Evolutionary conservation across 2,113 vertebrate genomes (phyloP).

Genomic region (Amazona vittata): DNA sequence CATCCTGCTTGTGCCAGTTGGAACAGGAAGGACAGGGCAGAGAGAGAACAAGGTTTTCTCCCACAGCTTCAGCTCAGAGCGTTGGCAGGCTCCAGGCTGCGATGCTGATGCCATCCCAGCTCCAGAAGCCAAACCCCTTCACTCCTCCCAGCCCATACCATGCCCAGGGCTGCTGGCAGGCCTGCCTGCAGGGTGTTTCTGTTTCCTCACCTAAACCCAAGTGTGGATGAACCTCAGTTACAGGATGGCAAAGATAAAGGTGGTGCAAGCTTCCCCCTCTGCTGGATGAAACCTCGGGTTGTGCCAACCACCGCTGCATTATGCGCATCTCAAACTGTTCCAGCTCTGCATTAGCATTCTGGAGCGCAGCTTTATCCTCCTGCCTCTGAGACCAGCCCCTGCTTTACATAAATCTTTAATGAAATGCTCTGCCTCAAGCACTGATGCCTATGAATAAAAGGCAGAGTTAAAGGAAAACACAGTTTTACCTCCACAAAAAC

Average conservation of each 20-base stretch:
- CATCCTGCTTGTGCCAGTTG: background rate
- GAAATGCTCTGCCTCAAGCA: conserved; percentile 68
- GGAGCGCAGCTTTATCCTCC: conserved; percentile 41
- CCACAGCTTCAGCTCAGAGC: background rate
- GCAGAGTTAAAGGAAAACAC: conserved; percentile 61
- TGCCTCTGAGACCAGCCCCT: conserved; percentile 66
- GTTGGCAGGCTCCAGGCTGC: background rate
- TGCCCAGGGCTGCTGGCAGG: background rate
- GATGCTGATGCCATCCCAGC: background rate
- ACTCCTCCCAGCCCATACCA: fast-evolving
- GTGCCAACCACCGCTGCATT: background rate
- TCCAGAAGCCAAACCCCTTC: background rate
- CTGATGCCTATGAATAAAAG: conserved; percentile 42
- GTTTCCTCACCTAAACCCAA: background rate
- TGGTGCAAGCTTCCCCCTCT: background rate
- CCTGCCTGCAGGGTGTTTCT: background rate
- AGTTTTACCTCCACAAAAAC: conserved; percentile 52
- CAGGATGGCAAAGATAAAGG: background rate
- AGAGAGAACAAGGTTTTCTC: background rate
- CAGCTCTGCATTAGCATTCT: conserved; percentile 53
- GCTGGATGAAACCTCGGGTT: background rate
- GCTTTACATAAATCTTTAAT: conserved; percentile 75
- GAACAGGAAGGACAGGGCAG: background rate
- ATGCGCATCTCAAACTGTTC: background rate
- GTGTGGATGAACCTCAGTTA: background rate